phyloP scores from a whole-genome alignment of 2,113 vertebrate genomes.

The Podarcis raffonei region DNA sequence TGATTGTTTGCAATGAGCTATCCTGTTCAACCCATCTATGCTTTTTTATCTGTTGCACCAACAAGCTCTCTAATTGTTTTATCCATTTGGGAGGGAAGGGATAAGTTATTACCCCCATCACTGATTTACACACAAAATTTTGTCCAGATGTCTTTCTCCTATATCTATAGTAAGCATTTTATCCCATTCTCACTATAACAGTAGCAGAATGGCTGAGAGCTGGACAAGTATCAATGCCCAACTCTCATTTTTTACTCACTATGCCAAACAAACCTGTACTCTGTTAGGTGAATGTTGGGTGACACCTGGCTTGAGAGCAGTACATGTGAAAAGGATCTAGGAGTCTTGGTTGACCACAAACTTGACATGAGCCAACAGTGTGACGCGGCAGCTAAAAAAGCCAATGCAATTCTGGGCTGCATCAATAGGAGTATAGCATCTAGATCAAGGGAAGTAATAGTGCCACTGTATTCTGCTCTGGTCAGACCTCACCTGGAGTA shows the following conservation, averaged over 20 bases:
- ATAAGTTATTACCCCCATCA: neutral
- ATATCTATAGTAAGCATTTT: neutral
- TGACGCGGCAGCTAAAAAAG: no score
- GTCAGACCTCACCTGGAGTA: no score
- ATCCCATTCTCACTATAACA: accelerated
- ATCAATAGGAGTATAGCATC: no score
- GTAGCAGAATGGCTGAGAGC: accelerated
- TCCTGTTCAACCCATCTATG: neutral
- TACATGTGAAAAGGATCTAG: no score
- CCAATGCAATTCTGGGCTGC: no score
- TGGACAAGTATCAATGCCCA: neutral
- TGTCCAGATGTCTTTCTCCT: neutral
- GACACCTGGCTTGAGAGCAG: no score
- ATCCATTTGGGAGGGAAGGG: neutral
- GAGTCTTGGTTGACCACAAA: no score
- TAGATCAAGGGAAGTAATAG: no score
- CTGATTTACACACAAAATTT: neutral
- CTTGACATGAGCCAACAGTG: no score
- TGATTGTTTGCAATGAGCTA: no score
- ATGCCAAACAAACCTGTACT: neutral
- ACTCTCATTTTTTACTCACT: neutral
- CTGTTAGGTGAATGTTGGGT: neutral
- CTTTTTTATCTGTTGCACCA: neutral
- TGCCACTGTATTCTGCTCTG: no score
- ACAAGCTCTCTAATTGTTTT: neutral